Percentiles rank a stretch among this genome's conserved stretches.
These are phyloP conservation scores for Zaprionus kolodkinae DNA, from an alignment of 1,140 invertebrate species.

Conservation along the genomic window DNA sequence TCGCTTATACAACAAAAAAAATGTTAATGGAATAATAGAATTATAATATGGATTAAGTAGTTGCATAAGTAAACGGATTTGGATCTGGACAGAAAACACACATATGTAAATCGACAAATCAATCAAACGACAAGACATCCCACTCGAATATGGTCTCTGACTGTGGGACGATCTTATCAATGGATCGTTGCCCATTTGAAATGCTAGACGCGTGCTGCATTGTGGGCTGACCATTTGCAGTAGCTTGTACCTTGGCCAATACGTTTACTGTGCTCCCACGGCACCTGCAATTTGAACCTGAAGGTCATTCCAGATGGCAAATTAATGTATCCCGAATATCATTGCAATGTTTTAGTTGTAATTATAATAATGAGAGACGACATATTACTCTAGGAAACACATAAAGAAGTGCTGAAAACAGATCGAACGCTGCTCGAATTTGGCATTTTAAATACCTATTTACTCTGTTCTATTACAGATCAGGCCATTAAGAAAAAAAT, in stretches of 20 bases:
- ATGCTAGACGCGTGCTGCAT: constrained; percentile 45
- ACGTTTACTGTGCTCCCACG: background rate
- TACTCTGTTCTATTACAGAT: background rate
- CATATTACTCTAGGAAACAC: background rate
- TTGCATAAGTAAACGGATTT: constrained; percentile 44
- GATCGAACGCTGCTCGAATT: background rate
- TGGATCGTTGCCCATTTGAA: constrained; percentile 41
- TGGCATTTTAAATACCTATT: background rate
- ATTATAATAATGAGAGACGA: too few relatives aligned
- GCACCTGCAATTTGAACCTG: background rate
- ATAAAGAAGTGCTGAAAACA: background rate
- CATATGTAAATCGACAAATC: constrained; percentile 42
- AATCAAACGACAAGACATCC: constrained; percentile 27
- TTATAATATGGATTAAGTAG: constrained; percentile 10
- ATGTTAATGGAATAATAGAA: constrained; percentile 16
- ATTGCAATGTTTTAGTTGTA: too few relatives aligned
- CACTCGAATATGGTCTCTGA: constrained; percentile 44
- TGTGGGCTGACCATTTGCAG: constrained; percentile 41
- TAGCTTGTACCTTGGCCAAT: constrained; percentile 35
- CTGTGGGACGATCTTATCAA: constrained; percentile 67
- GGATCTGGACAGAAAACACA: constrained; percentile 13
- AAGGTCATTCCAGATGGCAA: too few relatives aligned
- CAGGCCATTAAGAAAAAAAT: background rate
- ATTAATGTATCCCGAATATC: too few relatives aligned
- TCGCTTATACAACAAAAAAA: background rate